Evolutionary conservation across 2,797 vertebrate genomes (phyloP).

Genomic region (Chelonia mydas): DNA sequence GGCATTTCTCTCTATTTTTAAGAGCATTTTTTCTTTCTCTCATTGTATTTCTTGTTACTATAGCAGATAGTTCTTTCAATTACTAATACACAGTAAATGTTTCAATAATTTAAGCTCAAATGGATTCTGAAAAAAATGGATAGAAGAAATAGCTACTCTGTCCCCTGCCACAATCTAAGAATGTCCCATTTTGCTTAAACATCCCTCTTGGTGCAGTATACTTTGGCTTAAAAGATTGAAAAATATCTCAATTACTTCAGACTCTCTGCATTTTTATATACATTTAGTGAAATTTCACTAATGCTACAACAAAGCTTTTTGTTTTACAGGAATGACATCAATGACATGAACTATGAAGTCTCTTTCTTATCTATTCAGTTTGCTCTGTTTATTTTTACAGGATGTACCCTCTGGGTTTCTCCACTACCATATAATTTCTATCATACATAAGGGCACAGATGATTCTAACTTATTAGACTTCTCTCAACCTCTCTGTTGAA

Average conservation of each 20-base stretch:
- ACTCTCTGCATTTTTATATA: not conserved
- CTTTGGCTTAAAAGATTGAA: not conserved
- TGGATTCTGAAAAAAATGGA: not conserved
- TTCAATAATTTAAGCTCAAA: constrained; percentile 12
- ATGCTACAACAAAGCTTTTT: not conserved
- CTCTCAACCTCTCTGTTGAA: not conserved
- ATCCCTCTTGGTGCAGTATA: not conserved
- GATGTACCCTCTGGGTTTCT: not conserved
- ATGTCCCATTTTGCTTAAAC: not conserved
- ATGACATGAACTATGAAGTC: not conserved
- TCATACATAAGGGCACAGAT: not conserved
- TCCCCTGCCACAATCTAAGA: not conserved
- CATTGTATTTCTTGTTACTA: not conserved
- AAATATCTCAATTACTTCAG: not conserved
- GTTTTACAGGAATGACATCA: not conserved
- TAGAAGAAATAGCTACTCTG: not conserved
- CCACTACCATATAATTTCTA: not conserved
- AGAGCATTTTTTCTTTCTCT: not conserved
- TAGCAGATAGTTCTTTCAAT: not conserved
- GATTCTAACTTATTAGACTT: not conserved
- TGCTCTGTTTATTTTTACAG: not conserved
- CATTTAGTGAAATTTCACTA: not conserved
- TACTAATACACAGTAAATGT: constrained; percentile 13
- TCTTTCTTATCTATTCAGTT: not conserved
- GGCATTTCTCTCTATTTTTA: not conserved